These are phyloP conservation scores for Psephotus haematonotus DNA, from an alignment of 2,113 vertebrate species.

Conservation along the genomic window DNA sequence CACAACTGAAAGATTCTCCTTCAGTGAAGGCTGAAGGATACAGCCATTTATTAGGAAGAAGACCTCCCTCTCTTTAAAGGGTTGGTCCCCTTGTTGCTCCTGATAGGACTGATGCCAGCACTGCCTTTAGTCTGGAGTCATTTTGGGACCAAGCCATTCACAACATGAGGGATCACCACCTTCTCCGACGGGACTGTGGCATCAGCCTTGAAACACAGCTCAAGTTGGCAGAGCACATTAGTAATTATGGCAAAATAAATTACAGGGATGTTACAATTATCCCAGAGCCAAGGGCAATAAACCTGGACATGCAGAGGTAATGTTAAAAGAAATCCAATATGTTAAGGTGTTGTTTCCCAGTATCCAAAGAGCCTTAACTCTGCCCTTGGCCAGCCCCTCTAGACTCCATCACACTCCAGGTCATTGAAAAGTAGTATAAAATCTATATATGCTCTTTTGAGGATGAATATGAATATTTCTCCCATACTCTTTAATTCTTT, in stretches of 20 bases:
- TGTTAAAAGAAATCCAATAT: background rate
- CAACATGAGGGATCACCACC: background rate
- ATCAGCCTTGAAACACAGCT: background rate
- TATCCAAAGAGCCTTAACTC: background rate
- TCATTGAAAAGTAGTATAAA: background rate
- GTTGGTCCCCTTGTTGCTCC: background rate
- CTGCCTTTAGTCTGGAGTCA: background rate
- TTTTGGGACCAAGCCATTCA: background rate
- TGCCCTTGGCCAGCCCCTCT: background rate
- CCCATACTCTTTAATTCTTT: background rate
- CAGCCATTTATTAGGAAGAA: background rate
- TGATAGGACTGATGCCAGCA: background rate
- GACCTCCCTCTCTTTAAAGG: background rate
- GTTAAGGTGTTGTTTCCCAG: background rate
- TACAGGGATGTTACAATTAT: background rate
- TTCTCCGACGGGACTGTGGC: background rate
- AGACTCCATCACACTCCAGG: background rate
- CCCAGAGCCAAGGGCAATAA: slow-evolving; percentile 41
- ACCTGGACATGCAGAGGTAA: background rate
- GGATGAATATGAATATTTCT: background rate
- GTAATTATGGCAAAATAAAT: slow-evolving; percentile 47
- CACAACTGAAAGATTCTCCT: background rate
- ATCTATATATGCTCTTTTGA: background rate
- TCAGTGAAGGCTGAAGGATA: slow-evolving; percentile 22
- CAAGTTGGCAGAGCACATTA: background rate